phyloP scores from a whole-genome alignment of 2,113 vertebrate species.

The Vulpes vulpes region DNA sequence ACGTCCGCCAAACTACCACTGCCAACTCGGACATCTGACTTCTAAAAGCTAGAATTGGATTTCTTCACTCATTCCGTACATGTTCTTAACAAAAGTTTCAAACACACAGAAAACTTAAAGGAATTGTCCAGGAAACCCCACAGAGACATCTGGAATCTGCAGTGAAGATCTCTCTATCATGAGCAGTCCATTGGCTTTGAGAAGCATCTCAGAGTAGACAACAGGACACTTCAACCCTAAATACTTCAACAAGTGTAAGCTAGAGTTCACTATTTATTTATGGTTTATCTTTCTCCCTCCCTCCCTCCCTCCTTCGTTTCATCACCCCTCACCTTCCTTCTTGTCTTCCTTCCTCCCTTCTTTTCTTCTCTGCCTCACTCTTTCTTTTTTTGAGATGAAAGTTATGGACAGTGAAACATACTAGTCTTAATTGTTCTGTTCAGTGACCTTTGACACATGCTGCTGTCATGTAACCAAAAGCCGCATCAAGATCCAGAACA shows the following conservation, averaged over 20 bases:
- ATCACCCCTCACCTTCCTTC: no score
- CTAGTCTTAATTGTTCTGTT: not conserved
- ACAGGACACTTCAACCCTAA: not conserved
- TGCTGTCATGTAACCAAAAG: not conserved
- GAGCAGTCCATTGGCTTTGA: not conserved
- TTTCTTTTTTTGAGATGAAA: not conserved
- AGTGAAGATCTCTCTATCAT: not conserved
- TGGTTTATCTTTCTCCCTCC: not conserved
- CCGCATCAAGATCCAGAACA: not conserved
- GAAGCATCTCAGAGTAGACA: not conserved
- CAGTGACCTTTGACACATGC: not conserved
- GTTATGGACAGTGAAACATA: not conserved
- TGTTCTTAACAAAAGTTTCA: not conserved
- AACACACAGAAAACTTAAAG: not conserved
- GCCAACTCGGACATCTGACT: not conserved
- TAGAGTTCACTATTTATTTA: not conserved
- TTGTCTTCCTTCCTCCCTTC: no score
- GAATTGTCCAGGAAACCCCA: not conserved
- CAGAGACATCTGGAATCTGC: not conserved
- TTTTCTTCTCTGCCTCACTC: fast-evolving
- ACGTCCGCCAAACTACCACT: not conserved
- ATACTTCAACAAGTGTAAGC: not conserved
- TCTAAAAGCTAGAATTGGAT: not conserved
- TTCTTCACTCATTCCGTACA: not conserved
- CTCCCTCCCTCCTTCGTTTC: no score